phyloP scores from a whole-genome alignment of 35 echinoderm and acorn worm species.

The Hemicentrotus pulcherrimus region DNA sequence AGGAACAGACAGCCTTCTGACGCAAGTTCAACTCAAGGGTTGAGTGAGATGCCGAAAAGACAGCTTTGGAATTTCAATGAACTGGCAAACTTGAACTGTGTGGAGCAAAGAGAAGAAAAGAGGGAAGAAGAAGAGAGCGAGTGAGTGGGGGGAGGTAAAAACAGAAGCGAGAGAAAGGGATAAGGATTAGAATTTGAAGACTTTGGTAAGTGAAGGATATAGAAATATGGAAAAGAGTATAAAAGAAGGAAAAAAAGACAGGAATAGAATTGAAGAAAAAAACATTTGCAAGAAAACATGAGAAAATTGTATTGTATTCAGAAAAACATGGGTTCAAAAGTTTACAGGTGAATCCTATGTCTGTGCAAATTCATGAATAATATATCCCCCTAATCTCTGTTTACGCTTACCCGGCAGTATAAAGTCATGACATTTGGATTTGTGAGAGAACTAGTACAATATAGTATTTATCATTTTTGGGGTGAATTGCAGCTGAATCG shows the following conservation, averaged over 20 bases:
- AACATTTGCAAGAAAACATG: background rate
- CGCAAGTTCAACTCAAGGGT: constrained; percentile 25
- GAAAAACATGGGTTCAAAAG: background rate
- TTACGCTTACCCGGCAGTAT: background rate
- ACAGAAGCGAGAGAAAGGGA: background rate
- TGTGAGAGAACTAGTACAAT: background rate
- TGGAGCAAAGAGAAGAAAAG: background rate
- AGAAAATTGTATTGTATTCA: background rate
- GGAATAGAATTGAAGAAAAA: background rate
- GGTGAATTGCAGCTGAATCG: background rate
- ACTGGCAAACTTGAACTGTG: constrained; percentile 10
- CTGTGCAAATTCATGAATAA: background rate
- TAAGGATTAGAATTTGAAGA: background rate
- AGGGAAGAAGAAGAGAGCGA: background rate
- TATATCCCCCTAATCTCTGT: background rate
- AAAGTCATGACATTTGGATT: background rate
- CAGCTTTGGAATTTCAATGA: constrained; percentile 26
- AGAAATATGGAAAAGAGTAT: background rate
- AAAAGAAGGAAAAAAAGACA: background rate
- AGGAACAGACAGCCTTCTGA: constrained; percentile 12
- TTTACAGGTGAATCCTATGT: background rate
- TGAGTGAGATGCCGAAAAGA: constrained; percentile 23
- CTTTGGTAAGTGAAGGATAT: background rate
- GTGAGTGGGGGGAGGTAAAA: background rate
- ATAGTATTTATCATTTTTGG: background rate